A percentile compares a stretch with the other conserved stretches of the same genome.
phyloP scores from a whole-genome alignment of 2,113 vertebrate species.

The Arvicanthis niloticus region DNA sequence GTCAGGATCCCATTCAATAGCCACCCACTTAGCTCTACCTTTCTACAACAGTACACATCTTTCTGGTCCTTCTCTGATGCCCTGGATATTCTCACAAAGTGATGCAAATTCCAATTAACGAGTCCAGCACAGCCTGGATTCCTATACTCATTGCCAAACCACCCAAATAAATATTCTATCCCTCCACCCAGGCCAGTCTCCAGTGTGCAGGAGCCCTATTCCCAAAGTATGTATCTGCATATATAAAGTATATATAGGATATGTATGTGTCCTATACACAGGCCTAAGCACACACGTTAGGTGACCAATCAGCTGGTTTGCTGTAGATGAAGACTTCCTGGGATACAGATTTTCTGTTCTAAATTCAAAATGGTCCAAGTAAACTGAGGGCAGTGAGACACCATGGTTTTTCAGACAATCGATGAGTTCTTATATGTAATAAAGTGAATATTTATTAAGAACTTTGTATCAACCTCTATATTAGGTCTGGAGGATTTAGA shows the following conservation, averaged over 20 bases:
- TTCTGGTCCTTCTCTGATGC: background rate
- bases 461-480: background rate
- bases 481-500: background rate
- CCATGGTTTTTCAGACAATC: background rate
- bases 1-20: background rate
- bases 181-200: no score
- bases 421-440: constrained; percentile 23
- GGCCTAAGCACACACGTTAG: background rate
- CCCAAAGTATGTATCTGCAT: no score
- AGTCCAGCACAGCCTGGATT: background rate
- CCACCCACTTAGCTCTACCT: background rate
- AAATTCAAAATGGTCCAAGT: background rate
- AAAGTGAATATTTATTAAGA: background rate
- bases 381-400: background rate
- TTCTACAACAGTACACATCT: background rate
- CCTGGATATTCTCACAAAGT: background rate
- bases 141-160: background rate
- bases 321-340: background rate
- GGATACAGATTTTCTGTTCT: background rate
- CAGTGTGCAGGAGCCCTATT: background rate
- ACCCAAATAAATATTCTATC: background rate
- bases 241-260: no score
- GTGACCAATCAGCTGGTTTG: background rate
- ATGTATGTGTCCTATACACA: no score
- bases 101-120: background rate